These are phyloP conservation scores for Bryconaethiops microstoma DNA, from an alignment of 2,797 vertebrate species.

Conservation along the genomic window DNA sequence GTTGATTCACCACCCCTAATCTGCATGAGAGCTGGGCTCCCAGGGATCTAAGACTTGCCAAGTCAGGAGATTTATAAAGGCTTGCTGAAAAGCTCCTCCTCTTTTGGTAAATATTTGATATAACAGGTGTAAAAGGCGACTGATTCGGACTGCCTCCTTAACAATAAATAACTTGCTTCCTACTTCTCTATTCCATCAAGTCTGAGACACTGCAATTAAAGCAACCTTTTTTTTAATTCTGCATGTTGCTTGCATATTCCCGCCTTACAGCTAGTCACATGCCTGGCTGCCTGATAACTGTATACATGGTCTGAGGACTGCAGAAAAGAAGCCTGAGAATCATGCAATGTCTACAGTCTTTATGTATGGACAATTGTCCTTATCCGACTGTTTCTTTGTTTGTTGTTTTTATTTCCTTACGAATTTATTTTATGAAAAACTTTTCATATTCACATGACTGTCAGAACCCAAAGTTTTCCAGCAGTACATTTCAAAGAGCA, in stretches of 20 bases:
- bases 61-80: constrained; percentile 58
- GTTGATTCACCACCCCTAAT: constrained; percentile 87
- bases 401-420: no score
- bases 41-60: constrained; percentile 68
- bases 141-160: not conserved
- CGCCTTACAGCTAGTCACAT: not conserved
- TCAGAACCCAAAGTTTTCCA: no score
- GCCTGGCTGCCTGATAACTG: not conserved
- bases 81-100: constrained; percentile 50
- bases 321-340: not conserved
- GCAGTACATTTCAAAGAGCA: no score
- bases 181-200: constrained; percentile 17
- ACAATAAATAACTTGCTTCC: constrained; percentile 31
- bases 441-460: no score
- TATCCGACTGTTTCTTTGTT: no score
- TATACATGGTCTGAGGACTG: not conserved
- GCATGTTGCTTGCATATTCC: not conserved
- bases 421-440: no score
- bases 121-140: constrained; percentile 48
- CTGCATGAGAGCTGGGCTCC: constrained; percentile 87
- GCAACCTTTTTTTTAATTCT: not conserved
- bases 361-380: not conserved
- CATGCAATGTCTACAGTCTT: not conserved
- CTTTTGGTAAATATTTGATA: constrained; percentile 72
- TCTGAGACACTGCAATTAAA: not conserved